These are phyloP conservation scores for Morus bassanus DNA, from an alignment of 2,797 vertebrate genomes.

Conservation along the genomic window DNA sequence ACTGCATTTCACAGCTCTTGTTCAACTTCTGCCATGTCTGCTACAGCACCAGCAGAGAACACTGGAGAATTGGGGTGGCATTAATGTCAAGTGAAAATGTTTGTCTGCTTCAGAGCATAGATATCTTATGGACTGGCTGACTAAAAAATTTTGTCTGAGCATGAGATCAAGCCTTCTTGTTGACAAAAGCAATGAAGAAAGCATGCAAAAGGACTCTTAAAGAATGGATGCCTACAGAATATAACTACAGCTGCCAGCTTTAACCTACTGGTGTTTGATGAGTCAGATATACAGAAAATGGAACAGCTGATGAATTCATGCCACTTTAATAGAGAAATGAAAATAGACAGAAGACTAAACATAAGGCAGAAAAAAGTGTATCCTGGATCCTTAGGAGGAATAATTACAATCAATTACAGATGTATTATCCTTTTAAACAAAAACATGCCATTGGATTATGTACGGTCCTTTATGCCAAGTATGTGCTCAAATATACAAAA, in stretches of 20 bases:
- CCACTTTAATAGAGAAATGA: not conserved
- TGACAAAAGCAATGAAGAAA: not conserved
- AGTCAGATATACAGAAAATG: not conserved
- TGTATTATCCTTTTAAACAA: not conserved
- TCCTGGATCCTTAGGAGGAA: not conserved
- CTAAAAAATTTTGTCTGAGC: not conserved
- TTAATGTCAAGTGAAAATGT: not conserved
- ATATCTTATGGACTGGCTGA: not conserved
- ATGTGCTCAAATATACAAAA: not conserved
- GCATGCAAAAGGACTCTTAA: not conserved
- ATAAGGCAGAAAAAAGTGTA: not conserved
- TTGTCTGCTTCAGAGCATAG: not conserved
- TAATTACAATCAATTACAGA: not conserved
- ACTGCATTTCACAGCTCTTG: not conserved
- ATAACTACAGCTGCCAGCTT: not conserved
- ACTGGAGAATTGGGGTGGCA: not conserved
- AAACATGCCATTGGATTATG: not conserved
- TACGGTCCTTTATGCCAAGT: fast-evolving
- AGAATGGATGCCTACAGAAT: not conserved
- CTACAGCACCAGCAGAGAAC: not conserved
- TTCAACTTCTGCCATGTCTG: not conserved
- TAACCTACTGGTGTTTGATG: not conserved
- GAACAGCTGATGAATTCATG: not conserved
- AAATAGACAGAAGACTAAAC: not conserved
- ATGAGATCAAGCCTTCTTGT: not conserved